These are phyloP conservation scores for Ormyrus labotus DNA, from an alignment of 2,888 invertebrate genomes.

Conservation along the genomic window DNA sequence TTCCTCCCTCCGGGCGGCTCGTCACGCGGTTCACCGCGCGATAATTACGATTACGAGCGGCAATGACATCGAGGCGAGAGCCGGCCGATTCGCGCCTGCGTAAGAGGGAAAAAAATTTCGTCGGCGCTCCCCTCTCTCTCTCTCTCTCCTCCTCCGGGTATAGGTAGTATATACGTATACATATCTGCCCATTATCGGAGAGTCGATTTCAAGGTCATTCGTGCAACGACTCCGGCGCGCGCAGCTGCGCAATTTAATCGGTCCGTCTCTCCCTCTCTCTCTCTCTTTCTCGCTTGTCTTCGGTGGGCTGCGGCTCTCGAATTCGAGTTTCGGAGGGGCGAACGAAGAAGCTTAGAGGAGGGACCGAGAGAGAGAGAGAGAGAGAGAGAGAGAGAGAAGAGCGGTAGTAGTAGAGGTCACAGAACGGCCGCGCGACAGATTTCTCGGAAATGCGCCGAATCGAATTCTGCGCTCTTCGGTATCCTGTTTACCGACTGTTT, in stretches of 20 bases:
- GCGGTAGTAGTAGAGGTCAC: constrained; percentile 35
- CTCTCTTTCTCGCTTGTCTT: neutral
- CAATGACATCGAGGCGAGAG: constrained; percentile 51
- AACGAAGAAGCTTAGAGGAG: too few relatives aligned
- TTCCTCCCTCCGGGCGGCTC: constrained; percentile 42
- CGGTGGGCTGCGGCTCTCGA: neutral
- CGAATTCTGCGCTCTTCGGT: constrained; percentile 19
- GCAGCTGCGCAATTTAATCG: constrained; percentile 59
- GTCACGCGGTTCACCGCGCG: constrained; percentile 35
- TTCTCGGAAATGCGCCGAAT: constrained; percentile 49
- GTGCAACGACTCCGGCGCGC: constrained; percentile 54
- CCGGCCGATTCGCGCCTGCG: too few relatives aligned
- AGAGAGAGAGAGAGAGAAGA: neutral
- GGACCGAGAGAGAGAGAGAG: neutral
- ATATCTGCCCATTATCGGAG: constrained; percentile 50
- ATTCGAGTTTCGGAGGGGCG: constrained; percentile 43
- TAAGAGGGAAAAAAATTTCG: too few relatives aligned
- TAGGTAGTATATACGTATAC: neutral
- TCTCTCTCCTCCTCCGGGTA: too few relatives aligned
- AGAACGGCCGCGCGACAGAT: constrained; percentile 44
- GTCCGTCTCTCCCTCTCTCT: constrained; percentile 26
- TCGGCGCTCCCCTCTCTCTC: too few relatives aligned
- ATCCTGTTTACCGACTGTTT: constrained; percentile 47
- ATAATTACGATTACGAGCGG: constrained; percentile 55
- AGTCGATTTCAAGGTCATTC: constrained; percentile 59